Base-by-base conservation (phyloP, 2,888 invertebrate genomes). In the Diaprepes abbreviatus region DNA sequence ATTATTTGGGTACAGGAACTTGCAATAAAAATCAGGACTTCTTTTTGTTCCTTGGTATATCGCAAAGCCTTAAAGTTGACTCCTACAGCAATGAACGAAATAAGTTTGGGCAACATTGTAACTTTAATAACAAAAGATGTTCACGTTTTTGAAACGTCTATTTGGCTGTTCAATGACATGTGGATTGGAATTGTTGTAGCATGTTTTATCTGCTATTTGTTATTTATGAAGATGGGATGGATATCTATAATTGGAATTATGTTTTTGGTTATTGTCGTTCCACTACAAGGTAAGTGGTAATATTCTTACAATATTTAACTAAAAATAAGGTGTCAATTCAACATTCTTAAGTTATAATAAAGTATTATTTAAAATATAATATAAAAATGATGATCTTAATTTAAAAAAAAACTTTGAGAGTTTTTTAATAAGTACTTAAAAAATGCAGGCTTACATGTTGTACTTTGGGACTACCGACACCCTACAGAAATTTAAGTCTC, bases 121-220 rank as follows among this genome's bases (percentile, higher is more conserved):
- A 97, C 96, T 79, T 87, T 97, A n/a, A 86, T 97, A 60, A 95
- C 96, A 1, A 97, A 96, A 81, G 98, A 98, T 83, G 93, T 96
- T 73, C 92, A 92, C 77, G 89, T 95, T 58, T 96, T 97, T 82
- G 96, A 97, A 82, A 88, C 93, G 79, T 93, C 93, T 9, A 88
- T 94, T 43, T 90, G 94, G 76, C 95, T 95, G 81, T 83, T 95
- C 2, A 96, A 97, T 84, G 97, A 95, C 81, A 86, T 96, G 17
- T 96, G 96, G 95, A 91, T 96, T 70, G 96, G 95, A 0, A 94
- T 96, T 0, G 80, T 95, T 12, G 93, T 95, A 77, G 92, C 94
- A 0, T 83, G 92, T 52, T 89, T 94, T 73, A 91, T 95, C 72
- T 91, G 93, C 3, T 91, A 89, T 81, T 89, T 96, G 67, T 90